A percentile compares a stretch with the other conserved stretches of the same genome.
phyloP scores from a whole-genome alignment of 2,888 invertebrate genomes.

The Drosophila putrida region DNA sequence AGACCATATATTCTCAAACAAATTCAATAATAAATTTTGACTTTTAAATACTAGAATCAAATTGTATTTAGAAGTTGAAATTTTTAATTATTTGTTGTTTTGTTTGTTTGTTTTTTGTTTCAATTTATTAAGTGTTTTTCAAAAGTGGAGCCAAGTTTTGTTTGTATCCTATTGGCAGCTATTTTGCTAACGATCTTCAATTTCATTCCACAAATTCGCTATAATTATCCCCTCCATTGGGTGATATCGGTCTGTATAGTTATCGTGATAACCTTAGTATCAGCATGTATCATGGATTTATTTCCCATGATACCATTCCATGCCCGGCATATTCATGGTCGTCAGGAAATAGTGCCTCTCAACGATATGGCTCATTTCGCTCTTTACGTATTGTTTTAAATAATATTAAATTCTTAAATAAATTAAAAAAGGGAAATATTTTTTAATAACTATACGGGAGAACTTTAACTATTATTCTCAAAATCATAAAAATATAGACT shows the following conservation, averaged over 20 bases:
- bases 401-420: too few species aligned
- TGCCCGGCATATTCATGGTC: conserved; percentile 35
- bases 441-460: too few species aligned
- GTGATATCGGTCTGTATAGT: conserved; percentile 5
- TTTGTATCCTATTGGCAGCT: conserved; percentile 25
- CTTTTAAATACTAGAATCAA: too few species aligned
- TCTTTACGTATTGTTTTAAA: too few species aligned
- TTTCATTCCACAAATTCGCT: conserved; percentile 15
- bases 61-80: neutral
- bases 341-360: conserved; percentile 30
- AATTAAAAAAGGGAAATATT: too few species aligned
- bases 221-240: conserved; percentile 13
- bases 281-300: neutral
- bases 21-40: too few species aligned
- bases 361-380: conserved; percentile 25
- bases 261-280: neutral
- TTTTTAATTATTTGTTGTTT: too few species aligned
- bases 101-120: too few species aligned
- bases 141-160: neutral
- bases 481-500: too few species aligned
- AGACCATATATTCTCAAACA: neutral
- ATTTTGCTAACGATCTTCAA: conserved; percentile 18
- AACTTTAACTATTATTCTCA: too few species aligned
- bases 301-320: conserved; percentile 4
- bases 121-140: too few species aligned